Evolutionary conservation across 2,113 vertebrate genomes (phyloP).

Genomic region (Menura novaehollandiae): DNA sequence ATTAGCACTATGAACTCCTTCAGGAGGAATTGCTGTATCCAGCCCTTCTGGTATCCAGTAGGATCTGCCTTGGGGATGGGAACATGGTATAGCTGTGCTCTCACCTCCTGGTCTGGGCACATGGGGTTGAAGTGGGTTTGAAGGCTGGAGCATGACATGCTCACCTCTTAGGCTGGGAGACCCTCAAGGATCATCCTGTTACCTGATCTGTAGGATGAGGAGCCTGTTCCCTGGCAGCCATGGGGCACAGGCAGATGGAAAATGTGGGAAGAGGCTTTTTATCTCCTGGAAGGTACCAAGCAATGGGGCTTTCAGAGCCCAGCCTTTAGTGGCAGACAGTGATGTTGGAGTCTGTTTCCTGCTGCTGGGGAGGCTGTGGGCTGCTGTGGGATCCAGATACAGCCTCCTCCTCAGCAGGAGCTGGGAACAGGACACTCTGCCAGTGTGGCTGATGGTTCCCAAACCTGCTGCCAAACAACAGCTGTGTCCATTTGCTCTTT

Average conservation of each 20-base stretch:
- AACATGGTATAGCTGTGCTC: accelerated
- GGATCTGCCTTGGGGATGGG: background rate
- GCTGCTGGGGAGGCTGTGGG: background rate
- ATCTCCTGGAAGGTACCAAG: background rate
- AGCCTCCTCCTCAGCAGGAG: background rate
- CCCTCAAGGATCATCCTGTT: background rate
- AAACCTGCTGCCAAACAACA: background rate
- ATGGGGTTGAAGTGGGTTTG: background rate
- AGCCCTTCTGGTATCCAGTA: accelerated
- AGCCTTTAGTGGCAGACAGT: background rate
- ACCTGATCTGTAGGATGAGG: background rate
- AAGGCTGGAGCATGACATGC: accelerated
- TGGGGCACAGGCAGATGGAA: background rate
- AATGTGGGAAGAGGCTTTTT: background rate
- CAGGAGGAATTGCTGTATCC: background rate
- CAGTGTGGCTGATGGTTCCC: background rate
- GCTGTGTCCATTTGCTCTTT: background rate
- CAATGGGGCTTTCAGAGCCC: background rate
- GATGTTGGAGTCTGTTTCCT: background rate
- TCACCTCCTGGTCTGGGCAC: background rate
- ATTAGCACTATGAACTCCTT: accelerated
- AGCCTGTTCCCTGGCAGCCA: background rate
- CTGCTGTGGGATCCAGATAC: background rate
- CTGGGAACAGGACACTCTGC: background rate
- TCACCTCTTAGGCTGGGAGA: background rate